A percentile compares a stretch with the other conserved stretches of the same genome.
phyloP scores from a whole-genome alignment of 2,888 invertebrate genomes.

The Rhingia campestris region DNA sequence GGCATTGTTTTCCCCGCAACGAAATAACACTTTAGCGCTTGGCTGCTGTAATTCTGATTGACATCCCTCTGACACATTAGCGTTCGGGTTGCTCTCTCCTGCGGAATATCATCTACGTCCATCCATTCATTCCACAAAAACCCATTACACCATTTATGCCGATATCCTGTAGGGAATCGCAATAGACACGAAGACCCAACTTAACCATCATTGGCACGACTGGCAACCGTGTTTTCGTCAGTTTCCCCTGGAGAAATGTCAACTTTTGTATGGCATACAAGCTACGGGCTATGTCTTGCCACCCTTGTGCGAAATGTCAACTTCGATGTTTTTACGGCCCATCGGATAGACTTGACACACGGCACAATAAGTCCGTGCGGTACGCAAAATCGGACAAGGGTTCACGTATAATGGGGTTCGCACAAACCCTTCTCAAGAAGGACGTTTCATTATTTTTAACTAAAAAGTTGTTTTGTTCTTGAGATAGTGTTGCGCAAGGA shows the following conservation, averaged over 20 bases:
- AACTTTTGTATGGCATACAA: conserved; percentile 50
- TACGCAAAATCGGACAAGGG: conserved; percentile 68
- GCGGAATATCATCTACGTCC: conserved; percentile 5
- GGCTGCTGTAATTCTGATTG: conserved; percentile 61
- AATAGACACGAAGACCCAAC: conserved; percentile 41
- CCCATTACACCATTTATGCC: conserved; percentile 53
- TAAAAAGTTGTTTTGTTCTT: conserved; percentile 51
- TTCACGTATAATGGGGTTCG: background rate
- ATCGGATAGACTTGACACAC: conserved; percentile 70
- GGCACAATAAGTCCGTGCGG: conserved; percentile 37
- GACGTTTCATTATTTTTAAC: conserved; percentile 55
- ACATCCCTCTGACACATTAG: conserved; percentile 61
- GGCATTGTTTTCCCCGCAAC: conserved; percentile 7
- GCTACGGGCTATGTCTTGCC: conserved; percentile 9
- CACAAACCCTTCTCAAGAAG: conserved; percentile 66
- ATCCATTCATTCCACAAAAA: conserved; percentile 20
- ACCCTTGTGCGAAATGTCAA: conserved; percentile 69
- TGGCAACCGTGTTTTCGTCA: conserved; percentile 45
- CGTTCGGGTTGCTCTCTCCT: conserved; percentile 10
- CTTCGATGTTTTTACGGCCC: conserved; percentile 72
- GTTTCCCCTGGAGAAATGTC: conserved; percentile 68
- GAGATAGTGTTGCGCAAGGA: conserved; percentile 42
- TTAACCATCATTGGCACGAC: conserved; percentile 52
- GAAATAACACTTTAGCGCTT: background rate
- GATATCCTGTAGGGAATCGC: conserved; percentile 49